Conservation (phyloP, 2,888 invertebrate species). For the Cactoblastis cactorum region DNA sequence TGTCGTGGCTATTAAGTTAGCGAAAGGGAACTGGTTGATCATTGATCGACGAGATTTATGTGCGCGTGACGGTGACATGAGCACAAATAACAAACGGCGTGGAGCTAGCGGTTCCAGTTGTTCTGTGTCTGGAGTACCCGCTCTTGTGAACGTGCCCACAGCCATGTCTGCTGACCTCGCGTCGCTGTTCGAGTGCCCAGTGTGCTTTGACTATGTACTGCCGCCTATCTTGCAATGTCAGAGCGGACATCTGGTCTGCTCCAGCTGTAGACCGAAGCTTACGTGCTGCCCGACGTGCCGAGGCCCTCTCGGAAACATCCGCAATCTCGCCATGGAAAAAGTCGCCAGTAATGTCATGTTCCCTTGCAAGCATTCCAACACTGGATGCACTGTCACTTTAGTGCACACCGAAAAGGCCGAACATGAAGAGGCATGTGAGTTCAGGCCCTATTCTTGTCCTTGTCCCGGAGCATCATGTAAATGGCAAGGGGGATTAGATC, state of each 20-base stretch:
- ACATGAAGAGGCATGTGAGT: slow-evolving; percentile 99
- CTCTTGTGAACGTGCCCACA: slow-evolving; percentile 79
- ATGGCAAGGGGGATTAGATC: slow-evolving; percentile 98
- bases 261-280: slow-evolving; percentile 97
- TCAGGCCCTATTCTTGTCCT: slow-evolving; percentile 98
- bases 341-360: slow-evolving; percentile 99
- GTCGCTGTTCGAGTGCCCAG: slow-evolving; percentile 96
- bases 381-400: slow-evolving; percentile 95
- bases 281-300: slow-evolving; percentile 99
- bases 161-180: slow-evolving; percentile 92
- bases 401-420: slow-evolving; percentile 98
- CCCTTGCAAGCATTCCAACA: slow-evolving; percentile 98
- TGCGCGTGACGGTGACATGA: slow-evolving; percentile 76
- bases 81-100: slow-evolving; percentile 77
- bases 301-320: slow-evolving; percentile 96
- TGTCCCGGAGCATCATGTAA: slow-evolving; percentile 99
- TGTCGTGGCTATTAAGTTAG: slow-evolving; percentile 32
- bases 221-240: slow-evolving; percentile 99
- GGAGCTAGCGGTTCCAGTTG: slow-evolving; percentile 78
- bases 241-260: slow-evolving; percentile 98
- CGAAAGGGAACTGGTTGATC: slow-evolving; percentile 45
- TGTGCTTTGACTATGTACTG: slow-evolving; percentile 99
- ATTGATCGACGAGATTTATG: slow-evolving; percentile 59
- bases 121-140: slow-evolving; percentile 72
- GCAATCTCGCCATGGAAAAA: slow-evolving; percentile 99